These are phyloP conservation scores for Scaptomyza graminum DNA, from an alignment of 1,140 invertebrate genomes.

Conservation along the genomic window DNA sequence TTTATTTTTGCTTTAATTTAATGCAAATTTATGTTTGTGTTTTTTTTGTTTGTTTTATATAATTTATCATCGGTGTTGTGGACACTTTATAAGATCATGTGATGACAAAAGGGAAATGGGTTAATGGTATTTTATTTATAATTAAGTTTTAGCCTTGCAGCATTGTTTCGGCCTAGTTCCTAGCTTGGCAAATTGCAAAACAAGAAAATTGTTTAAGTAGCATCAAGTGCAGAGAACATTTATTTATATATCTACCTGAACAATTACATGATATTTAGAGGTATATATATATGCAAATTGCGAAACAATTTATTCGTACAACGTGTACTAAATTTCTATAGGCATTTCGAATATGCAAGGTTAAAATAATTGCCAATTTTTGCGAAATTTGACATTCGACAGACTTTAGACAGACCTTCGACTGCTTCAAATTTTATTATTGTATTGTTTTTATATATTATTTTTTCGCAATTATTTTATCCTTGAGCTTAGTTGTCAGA, in stretches of 20 bases:
- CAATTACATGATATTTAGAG: not conserved
- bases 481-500: conserved; percentile 77
- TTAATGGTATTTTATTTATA: conserved; percentile 50
- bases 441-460: conserved; percentile 56
- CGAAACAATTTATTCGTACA: conserved; percentile 9
- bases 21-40: conserved; percentile 55
- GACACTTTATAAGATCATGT: conserved; percentile 48
- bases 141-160: conserved; percentile 23
- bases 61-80: conserved; percentile 28
- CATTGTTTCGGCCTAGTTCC: conserved; percentile 2
- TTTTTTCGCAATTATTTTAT: conserved; percentile 65
- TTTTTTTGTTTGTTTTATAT: conserved; percentile 8
- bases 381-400: conserved; percentile 26
- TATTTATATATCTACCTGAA: conserved; percentile 5
- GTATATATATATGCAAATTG: conserved; percentile 6
- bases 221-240: not conserved
- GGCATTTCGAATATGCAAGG: conserved; percentile 42
- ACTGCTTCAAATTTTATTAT: conserved; percentile 61
- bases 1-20: conserved; percentile 33
- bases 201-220: conserved; percentile 3
- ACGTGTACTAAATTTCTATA: not conserved
- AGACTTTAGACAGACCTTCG: conserved; percentile 44
- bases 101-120: conserved; percentile 56
- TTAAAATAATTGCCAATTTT: conserved; percentile 34
- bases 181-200: not conserved